Base-by-base conservation (phyloP, 2,797 vertebrate species). In the Coreius guichenoti region DNA sequence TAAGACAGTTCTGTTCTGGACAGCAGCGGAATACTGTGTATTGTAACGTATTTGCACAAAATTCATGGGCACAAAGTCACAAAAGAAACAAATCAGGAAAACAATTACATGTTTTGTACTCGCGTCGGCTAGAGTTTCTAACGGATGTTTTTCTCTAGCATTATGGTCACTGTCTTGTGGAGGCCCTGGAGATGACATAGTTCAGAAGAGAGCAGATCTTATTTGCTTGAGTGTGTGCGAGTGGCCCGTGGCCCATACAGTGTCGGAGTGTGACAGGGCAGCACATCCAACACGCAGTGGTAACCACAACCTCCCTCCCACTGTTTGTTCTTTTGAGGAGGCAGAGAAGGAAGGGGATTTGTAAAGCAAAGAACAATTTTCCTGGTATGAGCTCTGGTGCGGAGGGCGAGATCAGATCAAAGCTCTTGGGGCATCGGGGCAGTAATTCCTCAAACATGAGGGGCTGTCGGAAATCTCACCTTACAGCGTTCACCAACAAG, bases 281-380 rank as follows among this genome's bases (percentile, higher is more conserved):
- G 51, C n/a, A 63, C 69, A 29, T 77, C 17, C 36, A 76, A 58
- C 36, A 67, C 26, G 21, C 21, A 51, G 39, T 31, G 23, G n/a
- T 72, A 79, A 43, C 73, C 45, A 3, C 33, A 43, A 16, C 21
- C 33, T 39, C 63, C 21, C 70, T 39, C 49, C 17, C 16, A 45
- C 61, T 76, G 75, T 89, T 84, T 76, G 49, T 58, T 70, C 39
- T 81, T 87, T 77, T 29, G 5, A 63, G 58, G 31, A 72, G 61
- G 65, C 21, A 17, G 73, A 17, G 58, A 43, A 78, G 51, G 13
- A 86, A 75, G 87, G 75, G 89, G 81, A 87, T 91, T 86, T 90
- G 72, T 87, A 87, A 91, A 86, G 92, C 90, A 91, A 93, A 91
- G 91, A 94, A 88, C 93, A 88, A 93, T 94, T 95, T 94, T 91